These are phyloP conservation scores for Syngnathus typhle DNA, from an alignment of 2,113 vertebrate species.

Conservation along the genomic window DNA sequence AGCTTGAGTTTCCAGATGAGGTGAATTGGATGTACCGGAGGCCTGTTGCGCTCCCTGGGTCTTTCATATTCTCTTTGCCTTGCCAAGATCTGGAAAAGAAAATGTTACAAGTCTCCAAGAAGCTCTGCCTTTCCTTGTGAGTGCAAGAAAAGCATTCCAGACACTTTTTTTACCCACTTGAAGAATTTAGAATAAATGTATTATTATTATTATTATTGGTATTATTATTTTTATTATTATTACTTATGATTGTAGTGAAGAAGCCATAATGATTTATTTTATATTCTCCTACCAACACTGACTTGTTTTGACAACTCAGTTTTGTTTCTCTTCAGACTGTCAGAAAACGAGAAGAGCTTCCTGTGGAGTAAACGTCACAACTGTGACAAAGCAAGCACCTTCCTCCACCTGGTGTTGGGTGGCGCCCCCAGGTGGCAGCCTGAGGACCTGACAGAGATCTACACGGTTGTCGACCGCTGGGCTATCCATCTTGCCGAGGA, in stretches of 20 bases:
- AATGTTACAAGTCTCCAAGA: conserved; percentile 57
- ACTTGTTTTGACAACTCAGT: neutral
- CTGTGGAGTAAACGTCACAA: conserved; percentile 77
- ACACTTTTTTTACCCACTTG: too few species aligned
- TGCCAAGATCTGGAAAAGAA: conserved; percentile 58
- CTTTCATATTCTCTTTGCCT: conserved; percentile 31
- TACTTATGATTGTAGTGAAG: neutral
- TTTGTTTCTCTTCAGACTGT: conserved; percentile 61
- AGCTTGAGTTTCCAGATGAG: conserved; percentile 60
- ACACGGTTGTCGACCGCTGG: conserved; percentile 71
- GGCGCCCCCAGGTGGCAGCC: conserved; percentile 73
- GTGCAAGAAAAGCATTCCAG: conserved; percentile 12
- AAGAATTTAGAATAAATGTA: too few species aligned
- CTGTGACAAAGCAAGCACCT: conserved; percentile 64
- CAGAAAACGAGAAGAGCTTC: conserved; percentile 75
- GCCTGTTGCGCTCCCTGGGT: conserved; percentile 42
- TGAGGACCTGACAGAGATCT: conserved; percentile 71
- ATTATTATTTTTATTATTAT: neutral
- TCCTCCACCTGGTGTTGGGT: conserved; percentile 76
- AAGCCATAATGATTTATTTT: neutral
- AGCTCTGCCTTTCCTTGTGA: conserved; percentile 67
- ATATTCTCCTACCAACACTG: neutral
- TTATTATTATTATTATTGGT: too few species aligned
- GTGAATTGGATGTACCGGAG: conserved; percentile 55
- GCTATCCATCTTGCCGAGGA: conserved; percentile 70